Base-by-base conservation (phyloP, 2,888 invertebrate genomes). In the Thymelicus lineola region DNA sequence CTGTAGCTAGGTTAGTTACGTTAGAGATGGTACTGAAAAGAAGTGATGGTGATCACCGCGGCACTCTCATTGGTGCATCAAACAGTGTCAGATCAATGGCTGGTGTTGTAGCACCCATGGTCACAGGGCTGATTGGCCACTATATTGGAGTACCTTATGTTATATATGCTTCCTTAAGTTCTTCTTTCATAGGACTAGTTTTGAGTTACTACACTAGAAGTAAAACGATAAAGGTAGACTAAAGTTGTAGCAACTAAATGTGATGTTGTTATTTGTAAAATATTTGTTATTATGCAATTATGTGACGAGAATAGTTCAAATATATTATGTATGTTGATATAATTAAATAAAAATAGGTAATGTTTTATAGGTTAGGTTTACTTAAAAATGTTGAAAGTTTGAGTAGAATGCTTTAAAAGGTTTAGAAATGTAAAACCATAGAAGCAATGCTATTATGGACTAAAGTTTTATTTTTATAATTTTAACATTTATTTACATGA, bases 11-110 rank as follows among this genome's bases (percentile, higher is more conserved):
- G 70, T 89, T 95, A 72, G 89, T 94, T 17, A 94, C 94, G 10
- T 91, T 95, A 82, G 95, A 96, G 85, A 94, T 95, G 89, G 86
- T 95, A 73, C 84, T 96, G 63, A 91, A 91, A 75, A 89, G 94
- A 72, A 90, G 94, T 74, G 85, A 90, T 67, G 87, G 89, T 14
- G 86, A 92, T 12, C 95, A 95, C 75, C 90, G 94, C 75, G 96
- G 96, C 0, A 95, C 95, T 14, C 83, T 96, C 45, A 93, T 95
- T 46, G 96, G 96, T 53, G 94, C 95, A 42, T 95, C 95, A 12
- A 95, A 95, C 79, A 96, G 96, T 86, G 89, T 95, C 0, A 90
- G 95, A 76, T 95, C 96, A 0, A 75, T 96, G 15, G 91, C 95
- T 0, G 94, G 96, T 73, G 95, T 95, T 72, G 74, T 95, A 20